Base-by-base conservation (phyloP, 2,797 vertebrate genomes). In the Liasis olivaceus region DNA sequence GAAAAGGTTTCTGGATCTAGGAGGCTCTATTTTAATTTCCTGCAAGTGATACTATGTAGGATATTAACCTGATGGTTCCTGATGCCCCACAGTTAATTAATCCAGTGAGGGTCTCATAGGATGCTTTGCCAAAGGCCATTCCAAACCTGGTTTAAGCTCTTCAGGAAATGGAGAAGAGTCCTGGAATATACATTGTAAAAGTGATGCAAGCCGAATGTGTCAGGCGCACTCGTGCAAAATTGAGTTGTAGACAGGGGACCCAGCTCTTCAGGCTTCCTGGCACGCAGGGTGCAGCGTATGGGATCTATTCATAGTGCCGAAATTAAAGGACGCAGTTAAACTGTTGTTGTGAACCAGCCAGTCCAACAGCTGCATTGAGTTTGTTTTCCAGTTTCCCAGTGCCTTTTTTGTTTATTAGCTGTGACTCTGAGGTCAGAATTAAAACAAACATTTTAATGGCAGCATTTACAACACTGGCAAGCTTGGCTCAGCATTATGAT, bases 381-480 rank as follows among this genome's bases (percentile, higher is more conserved):
- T 98, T 98, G 97, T 98, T 98, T 98, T 98, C 97, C 98, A 98
- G 96, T 97, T 98, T 96, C 95, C 96, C 94, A n/a, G 96, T 96
- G 96, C 97, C 97, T 97, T 98, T 98, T 97, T 98, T 98, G 98
- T 98, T 98, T 98, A 98, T 98, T 98, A 98, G 97, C 98, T 98
- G 96, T 96, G 96, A 98, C 98, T 98, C 95, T 90, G 98, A 98
- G 97, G 98, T 98, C 97, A 97, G 97, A 98, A 98, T 97, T 98
- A 97, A 97, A 98, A 97, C 96, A 97, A 96, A 95, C 98, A 97
- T 98, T 98, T 98, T 98, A 97, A 97, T 97, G 98, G 97, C 96
- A 96, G 96, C 97, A 96, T 96, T 97, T 97, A 97, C 97, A 96
- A 91, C 96, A 94, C 94, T 96, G 96, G 96, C 97, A 96, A 88